phyloP scores from a whole-genome alignment of 2,797 vertebrate species.

The Coccyzus lansbergi region DNA sequence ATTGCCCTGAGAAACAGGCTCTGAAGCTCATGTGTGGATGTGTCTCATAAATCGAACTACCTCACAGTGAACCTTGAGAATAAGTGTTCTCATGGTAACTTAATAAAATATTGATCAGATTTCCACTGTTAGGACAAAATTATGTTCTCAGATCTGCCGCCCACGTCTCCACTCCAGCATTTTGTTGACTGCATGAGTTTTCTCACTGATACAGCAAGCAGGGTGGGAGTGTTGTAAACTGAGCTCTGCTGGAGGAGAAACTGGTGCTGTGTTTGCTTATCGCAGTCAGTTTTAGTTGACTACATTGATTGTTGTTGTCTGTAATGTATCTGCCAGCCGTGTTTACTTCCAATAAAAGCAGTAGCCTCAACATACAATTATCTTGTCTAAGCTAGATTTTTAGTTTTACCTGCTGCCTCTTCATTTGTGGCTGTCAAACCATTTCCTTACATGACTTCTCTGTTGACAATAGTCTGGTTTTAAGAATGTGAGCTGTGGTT shows the following conservation, averaged over 20 bases:
- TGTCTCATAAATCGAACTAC: background rate
- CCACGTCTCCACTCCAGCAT: background rate
- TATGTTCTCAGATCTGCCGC: background rate
- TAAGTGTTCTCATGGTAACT: background rate
- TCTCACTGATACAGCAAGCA: background rate
- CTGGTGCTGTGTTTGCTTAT: background rate
- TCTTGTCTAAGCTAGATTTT: background rate
- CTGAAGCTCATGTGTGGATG: background rate
- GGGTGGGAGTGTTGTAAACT: background rate
- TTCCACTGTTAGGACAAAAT: background rate
- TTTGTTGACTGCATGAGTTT: background rate
- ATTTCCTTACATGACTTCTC: background rate
- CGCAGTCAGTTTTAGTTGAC: background rate
- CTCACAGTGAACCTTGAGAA: background rate
- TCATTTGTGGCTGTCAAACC: background rate
- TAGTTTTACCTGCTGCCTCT: background rate
- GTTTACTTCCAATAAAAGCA: background rate
- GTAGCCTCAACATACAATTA: background rate
- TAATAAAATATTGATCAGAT: background rate
- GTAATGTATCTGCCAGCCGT: background rate
- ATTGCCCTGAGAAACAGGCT: background rate
- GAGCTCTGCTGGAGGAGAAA: background rate
- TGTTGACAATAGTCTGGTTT: background rate
- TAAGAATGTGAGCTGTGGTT: background rate
- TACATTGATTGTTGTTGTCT: background rate